Conservation (phyloP, 2,113 vertebrate species). For the Labrus mixtus region DNA sequence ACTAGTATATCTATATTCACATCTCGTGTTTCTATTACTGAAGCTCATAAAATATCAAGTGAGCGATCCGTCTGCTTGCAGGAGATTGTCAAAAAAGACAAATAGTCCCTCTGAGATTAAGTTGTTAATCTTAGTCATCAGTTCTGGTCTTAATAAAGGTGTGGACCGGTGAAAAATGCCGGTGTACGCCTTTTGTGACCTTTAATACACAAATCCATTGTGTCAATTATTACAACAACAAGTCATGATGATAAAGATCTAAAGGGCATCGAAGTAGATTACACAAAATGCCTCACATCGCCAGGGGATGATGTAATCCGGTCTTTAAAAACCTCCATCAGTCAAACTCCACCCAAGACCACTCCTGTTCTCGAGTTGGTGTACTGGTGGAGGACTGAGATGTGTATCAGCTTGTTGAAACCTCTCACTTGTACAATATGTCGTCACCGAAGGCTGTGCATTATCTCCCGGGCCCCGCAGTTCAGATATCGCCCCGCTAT, state of each 20-base stretch:
- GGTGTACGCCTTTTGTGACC: background rate
- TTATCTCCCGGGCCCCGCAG: conserved; percentile 22
- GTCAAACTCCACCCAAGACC: conserved; percentile 44
- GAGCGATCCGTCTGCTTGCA: background rate
- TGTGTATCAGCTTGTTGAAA: conserved; percentile 62
- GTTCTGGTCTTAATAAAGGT: background rate
- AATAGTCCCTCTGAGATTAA: background rate
- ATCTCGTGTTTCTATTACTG: background rate
- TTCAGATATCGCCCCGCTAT: conserved; percentile 19
- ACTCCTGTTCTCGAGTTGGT: conserved; percentile 61
- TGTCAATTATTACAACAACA: background rate
- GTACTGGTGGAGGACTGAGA: conserved; percentile 14
- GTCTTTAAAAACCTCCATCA: conserved; percentile 27
- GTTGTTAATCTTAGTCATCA: background rate
- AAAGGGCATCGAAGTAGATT: background rate
- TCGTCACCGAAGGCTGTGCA: conserved; percentile 28
- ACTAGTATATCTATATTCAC: background rate
- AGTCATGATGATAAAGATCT: conserved; percentile 1
- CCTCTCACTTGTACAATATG: conserved; percentile 22
- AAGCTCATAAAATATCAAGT: background rate
- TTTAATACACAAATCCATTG: background rate
- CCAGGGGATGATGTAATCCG: conserved; percentile 46
- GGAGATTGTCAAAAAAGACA: background rate
- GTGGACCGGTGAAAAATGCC: background rate
- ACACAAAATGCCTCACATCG: background rate